Percentiles rank a stretch among this genome's conserved stretches.
Evolutionary conservation across 2,113 vertebrate species (phyloP).

Genomic region (Dipodomys ordii): DNA sequence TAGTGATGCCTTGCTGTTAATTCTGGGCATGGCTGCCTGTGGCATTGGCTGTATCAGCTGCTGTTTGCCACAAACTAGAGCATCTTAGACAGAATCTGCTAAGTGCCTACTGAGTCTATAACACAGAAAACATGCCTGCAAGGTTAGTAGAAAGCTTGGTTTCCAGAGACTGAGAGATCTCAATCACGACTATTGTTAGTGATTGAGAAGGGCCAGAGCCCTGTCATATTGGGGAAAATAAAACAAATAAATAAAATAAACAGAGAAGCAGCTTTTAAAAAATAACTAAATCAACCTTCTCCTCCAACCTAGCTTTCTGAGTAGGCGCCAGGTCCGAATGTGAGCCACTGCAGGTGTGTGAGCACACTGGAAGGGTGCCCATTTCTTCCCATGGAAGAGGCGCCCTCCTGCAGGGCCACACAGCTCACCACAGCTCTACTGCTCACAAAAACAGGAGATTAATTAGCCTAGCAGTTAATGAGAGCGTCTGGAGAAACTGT

Average conservation of each 20-base stretch:
- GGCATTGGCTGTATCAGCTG: neutral
- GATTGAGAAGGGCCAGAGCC: neutral
- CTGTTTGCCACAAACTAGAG: slow-evolving; percentile 50
- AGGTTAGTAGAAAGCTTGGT: slow-evolving; percentile 64
- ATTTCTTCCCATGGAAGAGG: slow-evolving; percentile 43
- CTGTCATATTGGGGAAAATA: neutral
- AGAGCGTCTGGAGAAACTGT: slow-evolving; percentile 84
- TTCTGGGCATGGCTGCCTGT: slow-evolving; percentile 41
- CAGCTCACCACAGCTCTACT: slow-evolving; percentile 68
- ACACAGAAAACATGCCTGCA: slow-evolving; percentile 39
- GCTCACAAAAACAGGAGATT: slow-evolving; percentile 83
- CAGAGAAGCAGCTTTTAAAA: neutral
- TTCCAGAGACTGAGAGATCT: slow-evolving; percentile 41
- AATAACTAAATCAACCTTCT: too few species aligned
- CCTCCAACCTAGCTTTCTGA: neutral
- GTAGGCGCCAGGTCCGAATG: slow-evolving; percentile 42
- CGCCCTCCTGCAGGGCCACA: slow-evolving; percentile 62
- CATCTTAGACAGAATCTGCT: slow-evolving; percentile 39
- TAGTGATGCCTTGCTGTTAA: slow-evolving; percentile 11
- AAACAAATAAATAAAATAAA: neutral
- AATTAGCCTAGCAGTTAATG: slow-evolving; percentile 85
- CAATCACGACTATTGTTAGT: slow-evolving; percentile 53
- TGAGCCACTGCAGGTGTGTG: slow-evolving; percentile 56
- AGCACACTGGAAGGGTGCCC: slow-evolving; percentile 49
- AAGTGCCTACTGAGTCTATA: slow-evolving; percentile 42